A percentile compares a stretch with the other conserved stretches of the same genome.
phyloP scores from a whole-genome alignment of 2,113 vertebrate genomes.

The Laticauda laticaudata region DNA sequence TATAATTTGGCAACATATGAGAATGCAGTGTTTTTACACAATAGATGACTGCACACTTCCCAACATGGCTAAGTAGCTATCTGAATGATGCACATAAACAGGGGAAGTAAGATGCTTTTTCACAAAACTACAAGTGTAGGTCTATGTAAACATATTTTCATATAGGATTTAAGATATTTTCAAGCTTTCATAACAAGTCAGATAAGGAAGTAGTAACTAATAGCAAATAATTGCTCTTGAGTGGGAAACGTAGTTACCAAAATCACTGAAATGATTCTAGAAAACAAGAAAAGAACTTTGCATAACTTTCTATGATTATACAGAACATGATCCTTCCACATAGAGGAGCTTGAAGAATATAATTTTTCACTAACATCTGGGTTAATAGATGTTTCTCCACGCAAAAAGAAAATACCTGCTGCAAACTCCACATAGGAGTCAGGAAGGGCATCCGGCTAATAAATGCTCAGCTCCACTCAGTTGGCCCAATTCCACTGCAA shows the following conservation, averaged over 20 bases:
- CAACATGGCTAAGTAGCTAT: neutral
- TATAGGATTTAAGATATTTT: neutral
- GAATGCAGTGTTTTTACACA: neutral
- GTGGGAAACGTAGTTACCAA: neutral
- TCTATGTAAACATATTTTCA: neutral
- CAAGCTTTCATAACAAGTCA: neutral
- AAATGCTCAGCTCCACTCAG: no score
- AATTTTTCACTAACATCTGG: neutral
- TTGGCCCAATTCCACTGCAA: no score
- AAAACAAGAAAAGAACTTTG: neutral
- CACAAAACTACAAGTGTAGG: neutral
- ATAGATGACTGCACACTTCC: no score
- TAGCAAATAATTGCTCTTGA: no score
- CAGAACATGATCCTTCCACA: neutral
- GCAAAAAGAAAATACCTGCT: no score
- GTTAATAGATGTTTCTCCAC: neutral
- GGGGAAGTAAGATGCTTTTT: neutral
- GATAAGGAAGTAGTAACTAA: neutral
- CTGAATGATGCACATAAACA: neutral
- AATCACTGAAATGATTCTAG: neutral
- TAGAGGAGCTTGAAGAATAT: neutral
- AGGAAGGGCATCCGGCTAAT: no score
- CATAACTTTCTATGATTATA: neutral
- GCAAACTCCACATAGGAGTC: no score
- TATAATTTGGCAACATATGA: neutral